phyloP scores from a whole-genome alignment of 2,888 invertebrate species.

The Tridacna crocea region DNA sequence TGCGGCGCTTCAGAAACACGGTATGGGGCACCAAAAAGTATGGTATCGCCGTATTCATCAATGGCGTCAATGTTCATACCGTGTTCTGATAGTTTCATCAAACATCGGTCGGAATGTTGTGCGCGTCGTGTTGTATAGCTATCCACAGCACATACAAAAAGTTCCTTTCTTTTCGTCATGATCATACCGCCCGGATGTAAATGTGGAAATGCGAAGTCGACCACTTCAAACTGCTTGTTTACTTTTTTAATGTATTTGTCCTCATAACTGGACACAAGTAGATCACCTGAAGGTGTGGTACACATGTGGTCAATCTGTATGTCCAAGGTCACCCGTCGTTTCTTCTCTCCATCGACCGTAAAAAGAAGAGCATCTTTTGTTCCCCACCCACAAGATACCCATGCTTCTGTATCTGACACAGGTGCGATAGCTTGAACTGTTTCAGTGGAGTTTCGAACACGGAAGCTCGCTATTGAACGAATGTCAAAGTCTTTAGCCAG shows the following conservation, averaged over 20 bases:
- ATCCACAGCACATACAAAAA: conserved; percentile 68
- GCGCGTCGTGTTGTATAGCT: conserved; percentile 67
- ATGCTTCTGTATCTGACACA: conserved; percentile 66
- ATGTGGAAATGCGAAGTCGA: conserved; percentile 65
- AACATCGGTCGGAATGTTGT: conserved; percentile 57
- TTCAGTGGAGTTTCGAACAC: conserved; percentile 53
- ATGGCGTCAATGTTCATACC: conserved; percentile 65
- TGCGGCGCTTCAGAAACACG: conserved; percentile 64
- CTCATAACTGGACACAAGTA: conserved; percentile 69
- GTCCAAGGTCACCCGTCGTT: conserved; percentile 59
- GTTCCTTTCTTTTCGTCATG: conserved; percentile 65
- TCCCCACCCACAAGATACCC: conserved; percentile 71
- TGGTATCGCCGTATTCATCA: conserved; percentile 65
- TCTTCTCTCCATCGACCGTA: conserved; percentile 61
- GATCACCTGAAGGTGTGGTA: conserved; percentile 57
- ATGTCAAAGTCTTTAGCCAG: conserved; percentile 67
- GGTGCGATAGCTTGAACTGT: conserved; percentile 71
- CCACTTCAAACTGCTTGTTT: conserved; percentile 60
- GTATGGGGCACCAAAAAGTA: conserved; percentile 67
- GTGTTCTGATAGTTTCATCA: conserved; percentile 64
- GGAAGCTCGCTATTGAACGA: conserved; percentile 60
- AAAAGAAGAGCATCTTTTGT: conserved; percentile 63
- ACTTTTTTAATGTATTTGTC: conserved; percentile 69
- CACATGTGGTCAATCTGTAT: conserved; percentile 69
- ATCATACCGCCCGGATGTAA: conserved; percentile 68